These are phyloP conservation scores for Ophioderma brevispina DNA, from an alignment of 35 echinoderm and acorn worm species.

Conservation along the genomic window DNA sequence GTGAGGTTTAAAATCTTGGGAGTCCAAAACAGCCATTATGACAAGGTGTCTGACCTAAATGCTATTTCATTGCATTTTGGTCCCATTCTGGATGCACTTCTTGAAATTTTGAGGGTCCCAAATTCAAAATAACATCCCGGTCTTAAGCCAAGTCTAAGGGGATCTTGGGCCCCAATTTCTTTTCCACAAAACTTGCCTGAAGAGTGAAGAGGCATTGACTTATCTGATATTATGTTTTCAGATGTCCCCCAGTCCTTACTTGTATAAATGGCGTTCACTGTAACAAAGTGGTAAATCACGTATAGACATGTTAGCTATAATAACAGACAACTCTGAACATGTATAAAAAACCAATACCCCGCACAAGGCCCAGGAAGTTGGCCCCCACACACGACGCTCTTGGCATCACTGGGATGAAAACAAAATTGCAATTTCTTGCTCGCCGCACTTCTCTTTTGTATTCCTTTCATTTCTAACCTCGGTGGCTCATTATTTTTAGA, in stretches of 20 bases:
- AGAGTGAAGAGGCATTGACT: not conserved
- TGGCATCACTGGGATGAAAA: not conserved
- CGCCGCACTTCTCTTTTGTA: not conserved
- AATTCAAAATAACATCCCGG: not conserved
- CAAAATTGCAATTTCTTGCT: slow-evolving; percentile 6
- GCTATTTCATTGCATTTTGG: not conserved
- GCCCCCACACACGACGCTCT: not conserved
- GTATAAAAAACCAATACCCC: not conserved
- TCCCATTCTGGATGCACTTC: not conserved
- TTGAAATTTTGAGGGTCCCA: not conserved
- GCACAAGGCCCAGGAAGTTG: not conserved
- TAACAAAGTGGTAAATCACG: not conserved
- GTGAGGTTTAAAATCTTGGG: too few species aligned
- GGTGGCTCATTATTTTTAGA: not conserved
- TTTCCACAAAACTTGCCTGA: not conserved
- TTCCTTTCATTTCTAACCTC: not conserved
- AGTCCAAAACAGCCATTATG: too few species aligned
- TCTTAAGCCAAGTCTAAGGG: not conserved
- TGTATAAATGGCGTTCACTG: not conserved
- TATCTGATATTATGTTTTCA: not conserved
- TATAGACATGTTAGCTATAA: not conserved
- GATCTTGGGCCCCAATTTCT: not conserved
- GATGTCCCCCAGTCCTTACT: not conserved
- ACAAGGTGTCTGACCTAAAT: too few species aligned
- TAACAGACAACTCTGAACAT: not conserved